Evolutionary conservation across 2,888 invertebrate genomes (phyloP).

Genomic region (Rhingia rostrata): DNA sequence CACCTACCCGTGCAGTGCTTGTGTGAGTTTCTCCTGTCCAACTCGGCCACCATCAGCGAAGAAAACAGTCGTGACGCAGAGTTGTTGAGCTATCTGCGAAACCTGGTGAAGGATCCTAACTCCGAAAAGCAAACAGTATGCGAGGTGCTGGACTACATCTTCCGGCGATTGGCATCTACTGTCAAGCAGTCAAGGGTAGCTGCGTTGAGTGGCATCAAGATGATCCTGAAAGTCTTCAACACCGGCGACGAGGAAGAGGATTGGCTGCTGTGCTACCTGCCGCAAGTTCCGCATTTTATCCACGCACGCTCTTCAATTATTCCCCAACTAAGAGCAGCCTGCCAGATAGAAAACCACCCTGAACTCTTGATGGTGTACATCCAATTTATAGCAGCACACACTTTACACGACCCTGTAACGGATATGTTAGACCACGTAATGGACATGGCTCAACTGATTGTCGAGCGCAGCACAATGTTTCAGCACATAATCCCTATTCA

Average conservation of each 20-base stretch:
- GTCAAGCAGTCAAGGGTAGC: constrained; percentile 90
- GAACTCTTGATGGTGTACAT: constrained; percentile 90
- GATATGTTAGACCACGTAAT: constrained; percentile 88
- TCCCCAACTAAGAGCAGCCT: constrained; percentile 91
- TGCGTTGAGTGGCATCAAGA: constrained; percentile 88
- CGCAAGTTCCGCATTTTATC: constrained; percentile 91
- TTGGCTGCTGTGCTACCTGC: constrained; percentile 87
- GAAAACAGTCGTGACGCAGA: constrained; percentile 88
- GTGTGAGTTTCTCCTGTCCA: constrained; percentile 95
- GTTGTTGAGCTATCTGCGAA: constrained; percentile 85
- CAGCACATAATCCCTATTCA: constrained; percentile 89
- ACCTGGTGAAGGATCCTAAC: constrained; percentile 84
- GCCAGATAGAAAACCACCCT: constrained; percentile 95
- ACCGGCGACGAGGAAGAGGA: constrained; percentile 82
- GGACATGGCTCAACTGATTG: constrained; percentile 95
- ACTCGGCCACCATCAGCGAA: constrained; percentile 87
- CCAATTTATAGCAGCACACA: constrained; percentile 91
- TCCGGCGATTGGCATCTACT: constrained; percentile 91
- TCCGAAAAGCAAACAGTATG: constrained; percentile 87
- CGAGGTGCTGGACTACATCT: constrained; percentile 93
- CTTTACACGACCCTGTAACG: constrained; percentile 86
- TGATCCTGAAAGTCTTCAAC: constrained; percentile 84
- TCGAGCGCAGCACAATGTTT: constrained; percentile 94
- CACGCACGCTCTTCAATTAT: constrained; percentile 88
- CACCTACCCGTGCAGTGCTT: constrained; percentile 98